phyloP scores from a whole-genome alignment of 2,888 invertebrate genomes.

The Drosophila lutescens region DNA sequence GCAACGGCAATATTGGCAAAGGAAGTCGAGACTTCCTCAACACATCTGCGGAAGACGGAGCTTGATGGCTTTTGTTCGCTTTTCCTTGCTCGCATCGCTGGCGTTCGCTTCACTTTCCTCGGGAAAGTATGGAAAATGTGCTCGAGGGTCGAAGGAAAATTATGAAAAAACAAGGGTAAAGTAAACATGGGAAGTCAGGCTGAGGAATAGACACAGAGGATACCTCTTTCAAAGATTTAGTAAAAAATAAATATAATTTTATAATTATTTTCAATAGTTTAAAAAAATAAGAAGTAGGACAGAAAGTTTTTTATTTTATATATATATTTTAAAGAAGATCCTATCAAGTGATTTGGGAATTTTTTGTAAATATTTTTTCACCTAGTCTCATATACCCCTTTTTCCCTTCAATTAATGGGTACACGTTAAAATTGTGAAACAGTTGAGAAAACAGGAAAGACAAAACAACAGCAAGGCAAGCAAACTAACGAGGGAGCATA shows the following conservation, averaged over 20 bases:
- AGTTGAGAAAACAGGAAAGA: constrained; percentile 6
- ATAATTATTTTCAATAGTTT: no score
- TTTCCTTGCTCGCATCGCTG: constrained; percentile 24
- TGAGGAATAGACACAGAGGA: neutral
- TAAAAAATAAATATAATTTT: no score
- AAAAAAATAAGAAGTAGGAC: no score
- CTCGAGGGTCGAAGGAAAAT: constrained; percentile 2
- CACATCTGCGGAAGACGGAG: constrained; percentile 24
- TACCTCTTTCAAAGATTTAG: neutral
- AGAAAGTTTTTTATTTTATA: no score
- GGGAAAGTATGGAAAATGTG: constrained; percentile 11
- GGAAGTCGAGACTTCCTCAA: constrained; percentile 1
- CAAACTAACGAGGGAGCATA: constrained; percentile 24
- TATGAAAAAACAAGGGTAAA: constrained; percentile 5
- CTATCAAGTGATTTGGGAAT: no score
- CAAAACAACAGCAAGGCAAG: constrained; percentile 21
- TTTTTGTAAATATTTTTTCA: neutral
- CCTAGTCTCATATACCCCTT: neutral
- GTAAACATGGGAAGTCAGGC: neutral
- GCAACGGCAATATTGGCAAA: constrained; percentile 3
- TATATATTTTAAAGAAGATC: no score
- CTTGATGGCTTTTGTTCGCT: constrained; percentile 30
- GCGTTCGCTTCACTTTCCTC: constrained; percentile 5
- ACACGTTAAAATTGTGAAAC: constrained; percentile 8
- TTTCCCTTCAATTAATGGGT: neutral